These are phyloP conservation scores for Lycaon pictus DNA, from an alignment of 2,113 vertebrate genomes.

Conservation along the genomic window DNA sequence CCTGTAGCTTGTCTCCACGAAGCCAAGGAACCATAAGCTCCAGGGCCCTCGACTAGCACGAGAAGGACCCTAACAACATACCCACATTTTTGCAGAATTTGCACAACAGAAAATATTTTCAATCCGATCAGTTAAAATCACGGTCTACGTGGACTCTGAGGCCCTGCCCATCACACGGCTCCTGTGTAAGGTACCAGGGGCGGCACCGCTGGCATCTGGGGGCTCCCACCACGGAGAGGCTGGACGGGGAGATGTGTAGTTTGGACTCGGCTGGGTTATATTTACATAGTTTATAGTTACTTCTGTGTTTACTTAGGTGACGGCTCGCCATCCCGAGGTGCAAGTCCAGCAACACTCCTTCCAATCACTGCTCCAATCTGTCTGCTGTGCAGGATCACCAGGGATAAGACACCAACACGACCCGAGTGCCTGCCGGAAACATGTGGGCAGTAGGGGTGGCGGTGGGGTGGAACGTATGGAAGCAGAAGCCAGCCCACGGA, in stretches of 20 bases:
- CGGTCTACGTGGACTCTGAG: not conserved
- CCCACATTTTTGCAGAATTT: not conserved
- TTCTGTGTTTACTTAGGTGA: not conserved
- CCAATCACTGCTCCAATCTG: not conserved
- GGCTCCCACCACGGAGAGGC: not conserved
- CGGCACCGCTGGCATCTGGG: not conserved
- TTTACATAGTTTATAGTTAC: not conserved
- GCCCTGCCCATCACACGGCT: not conserved
- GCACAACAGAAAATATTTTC: not conserved
- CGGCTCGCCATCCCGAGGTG: not conserved
- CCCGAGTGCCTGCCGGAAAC: not conserved
- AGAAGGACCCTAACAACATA: not conserved
- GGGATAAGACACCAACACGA: not conserved
- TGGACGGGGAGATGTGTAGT: not conserved
- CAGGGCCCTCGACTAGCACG: not conserved
- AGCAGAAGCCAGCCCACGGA: not conserved
- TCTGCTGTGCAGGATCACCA: not conserved
- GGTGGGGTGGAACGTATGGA: not conserved
- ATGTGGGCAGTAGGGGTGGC: not conserved
- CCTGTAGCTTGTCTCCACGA: rapidly evolving
- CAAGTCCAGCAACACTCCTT: not conserved
- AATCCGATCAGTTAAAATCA: too few relatives aligned
- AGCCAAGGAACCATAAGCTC: not conserved
- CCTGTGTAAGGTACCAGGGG: not conserved
- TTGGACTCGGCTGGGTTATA: not conserved